phyloP scores from a whole-genome alignment of 2,888 invertebrate species.

The Xanthorhoe designata region DNA sequence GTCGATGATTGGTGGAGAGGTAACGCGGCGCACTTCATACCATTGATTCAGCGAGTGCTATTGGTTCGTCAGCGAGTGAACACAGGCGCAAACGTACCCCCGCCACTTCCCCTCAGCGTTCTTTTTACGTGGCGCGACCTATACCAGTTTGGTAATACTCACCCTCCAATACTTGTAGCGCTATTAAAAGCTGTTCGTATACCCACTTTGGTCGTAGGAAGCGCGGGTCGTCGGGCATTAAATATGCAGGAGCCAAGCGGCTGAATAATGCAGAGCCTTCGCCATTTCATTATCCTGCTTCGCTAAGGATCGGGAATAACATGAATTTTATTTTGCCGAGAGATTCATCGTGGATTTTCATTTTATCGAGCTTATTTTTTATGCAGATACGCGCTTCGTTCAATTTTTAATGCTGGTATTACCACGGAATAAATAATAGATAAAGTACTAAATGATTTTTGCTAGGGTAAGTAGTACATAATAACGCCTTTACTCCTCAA shows the following conservation, averaged over 20 bases:
- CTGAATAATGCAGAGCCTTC: slow-evolving; percentile 64
- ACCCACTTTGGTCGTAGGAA: not conserved
- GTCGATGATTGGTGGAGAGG: no score
- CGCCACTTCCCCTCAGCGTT: no score
- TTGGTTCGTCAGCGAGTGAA: no score
- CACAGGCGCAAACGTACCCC: no score
- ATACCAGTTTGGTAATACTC: not conserved
- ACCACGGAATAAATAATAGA: no score
- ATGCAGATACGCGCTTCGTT: not conserved
- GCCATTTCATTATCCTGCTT: slow-evolving; percentile 43
- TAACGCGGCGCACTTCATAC: no score
- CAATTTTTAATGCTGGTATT: no score
- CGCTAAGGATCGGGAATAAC: slow-evolving; percentile 39
- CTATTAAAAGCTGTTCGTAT: not conserved
- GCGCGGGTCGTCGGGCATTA: slow-evolving; percentile 47
- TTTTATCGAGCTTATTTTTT: slow-evolving; percentile 3
- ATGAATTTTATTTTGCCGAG: slow-evolving; percentile 35
- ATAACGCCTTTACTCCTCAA: no score
- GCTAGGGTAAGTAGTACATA: no score
- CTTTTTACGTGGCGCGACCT: no score
- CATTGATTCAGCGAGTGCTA: no score
- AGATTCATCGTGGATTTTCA: slow-evolving; percentile 25
- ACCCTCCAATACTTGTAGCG: not conserved
- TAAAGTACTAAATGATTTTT: no score
- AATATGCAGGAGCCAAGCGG: slow-evolving; percentile 57